Evolutionary conservation across 2,113 vertebrate genomes (phyloP), one percentile per base, ranked within the genome.

Genomic region (Oryzias celebensis): DNA sequence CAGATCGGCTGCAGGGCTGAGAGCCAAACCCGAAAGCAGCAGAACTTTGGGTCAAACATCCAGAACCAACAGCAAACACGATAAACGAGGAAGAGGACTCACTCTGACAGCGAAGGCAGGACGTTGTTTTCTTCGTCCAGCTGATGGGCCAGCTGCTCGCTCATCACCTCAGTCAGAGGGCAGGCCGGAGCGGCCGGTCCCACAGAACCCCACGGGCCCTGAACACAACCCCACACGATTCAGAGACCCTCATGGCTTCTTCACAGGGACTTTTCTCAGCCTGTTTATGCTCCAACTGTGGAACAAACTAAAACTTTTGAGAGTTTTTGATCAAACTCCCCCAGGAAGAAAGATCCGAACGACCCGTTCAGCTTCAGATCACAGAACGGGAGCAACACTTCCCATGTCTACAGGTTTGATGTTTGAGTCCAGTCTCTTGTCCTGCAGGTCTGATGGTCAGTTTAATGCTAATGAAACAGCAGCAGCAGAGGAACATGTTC

Each of bases 161-260:
- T 98, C 97, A 99, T 99, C 31, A 99, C 97, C 14, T 99, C 97
- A 52, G 94, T 72, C 78, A 98, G 88, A 3, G 96, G 97, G 84
- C 94, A 97, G 16, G 94, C 87, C 1, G 91, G 77, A 12, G 86
- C 79, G 0, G 88, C 57, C 17, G 86, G 84, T 46, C 80, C 83
- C 63, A 84, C 86, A 1, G 86, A 26, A 13, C 94, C 95, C 97
- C 96, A 99, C 0, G 96, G 97, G 77, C 92, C 96, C 97, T 99
- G 49, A 7, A 73, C n/a, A 10, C 8, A 7, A 48, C n/a, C 7
- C 6, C 7, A 20, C 2, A 48, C 47, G 6, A 7, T 47, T 47
- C 15, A 47, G 7, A 17, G n/a, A 4, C 4, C 2, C 17, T 46
- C 31, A 31, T 31, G 31, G 20, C 20, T 20, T 20, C 20, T 20